Percentiles rank a stretch among this genome's conserved stretches.
Conservation (phyloP, 2,113 vertebrate genomes). For the Albula goreensis region DNA sequence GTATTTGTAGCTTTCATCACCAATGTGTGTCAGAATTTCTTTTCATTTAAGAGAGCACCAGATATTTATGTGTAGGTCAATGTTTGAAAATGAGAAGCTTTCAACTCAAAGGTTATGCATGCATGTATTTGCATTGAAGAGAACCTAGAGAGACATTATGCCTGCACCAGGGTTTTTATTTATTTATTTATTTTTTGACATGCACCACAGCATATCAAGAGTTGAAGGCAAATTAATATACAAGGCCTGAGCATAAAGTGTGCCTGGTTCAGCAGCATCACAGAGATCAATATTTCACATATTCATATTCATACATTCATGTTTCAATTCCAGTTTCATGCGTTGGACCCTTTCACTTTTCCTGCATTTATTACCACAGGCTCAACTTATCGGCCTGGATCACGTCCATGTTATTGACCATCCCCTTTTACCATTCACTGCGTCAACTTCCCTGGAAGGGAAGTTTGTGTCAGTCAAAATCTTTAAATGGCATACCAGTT, state of each 20-base stretch:
- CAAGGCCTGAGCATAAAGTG: slow-evolving; percentile 50
- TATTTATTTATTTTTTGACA: slow-evolving; percentile 45
- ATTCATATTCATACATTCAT: slow-evolving; percentile 65
- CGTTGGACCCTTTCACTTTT: neutral
- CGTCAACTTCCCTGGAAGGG: neutral
- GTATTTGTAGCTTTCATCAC: slow-evolving; percentile 55
- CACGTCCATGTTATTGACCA: neutral
- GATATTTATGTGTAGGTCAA: slow-evolving; percentile 72
- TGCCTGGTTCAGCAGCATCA: slow-evolving; percentile 51
- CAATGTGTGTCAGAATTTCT: slow-evolving; percentile 71
- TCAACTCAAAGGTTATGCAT: slow-evolving; percentile 73
- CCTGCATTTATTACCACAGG: neutral
- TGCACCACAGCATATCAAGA: slow-evolving; percentile 40
- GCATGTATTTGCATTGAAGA: slow-evolving; percentile 75
- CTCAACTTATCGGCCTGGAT: neutral
- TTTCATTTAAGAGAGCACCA: slow-evolving; percentile 63
- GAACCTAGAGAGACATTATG: slow-evolving; percentile 44
- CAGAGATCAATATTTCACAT: slow-evolving; percentile 64
- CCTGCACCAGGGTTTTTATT: slow-evolving; percentile 26
- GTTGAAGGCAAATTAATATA: slow-evolving; percentile 54
- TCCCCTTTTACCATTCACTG: neutral
- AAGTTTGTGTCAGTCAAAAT: slow-evolving; percentile 6
- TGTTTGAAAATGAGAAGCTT: slow-evolving; percentile 73
- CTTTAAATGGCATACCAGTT: neutral
- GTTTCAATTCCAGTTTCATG: slow-evolving; percentile 33